Percentiles rank a stretch among this genome's conserved stretches.
Evolutionary conservation across 2,113 vertebrate species (phyloP).

Genomic region (Corythornis cristatus): DNA sequence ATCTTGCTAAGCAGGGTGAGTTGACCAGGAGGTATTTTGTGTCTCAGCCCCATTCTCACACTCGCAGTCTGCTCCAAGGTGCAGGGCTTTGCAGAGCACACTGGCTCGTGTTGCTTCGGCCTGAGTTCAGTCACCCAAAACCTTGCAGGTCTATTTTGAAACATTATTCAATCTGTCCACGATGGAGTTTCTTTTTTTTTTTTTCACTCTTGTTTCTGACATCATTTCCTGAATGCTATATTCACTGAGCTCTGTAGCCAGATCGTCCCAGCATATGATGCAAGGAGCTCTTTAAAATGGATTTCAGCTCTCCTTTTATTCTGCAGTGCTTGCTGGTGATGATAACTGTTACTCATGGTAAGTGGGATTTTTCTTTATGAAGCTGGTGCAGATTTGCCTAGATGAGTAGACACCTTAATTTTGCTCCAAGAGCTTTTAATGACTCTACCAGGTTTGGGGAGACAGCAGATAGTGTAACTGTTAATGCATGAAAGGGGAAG

Average conservation of each 20-base stretch:
- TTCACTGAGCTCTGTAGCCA: conserved; percentile 54
- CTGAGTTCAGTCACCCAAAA: conserved; percentile 57
- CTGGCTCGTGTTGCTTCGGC: conserved; percentile 2
- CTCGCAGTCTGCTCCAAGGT: not conserved
- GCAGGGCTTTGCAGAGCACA: not conserved
- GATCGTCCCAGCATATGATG: conserved; percentile 49
- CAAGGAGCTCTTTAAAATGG: conserved; percentile 69
- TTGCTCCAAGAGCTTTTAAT: conserved; percentile 5
- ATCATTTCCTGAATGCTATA: conserved; percentile 65
- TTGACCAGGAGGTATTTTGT: not conserved
- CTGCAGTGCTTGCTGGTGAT: conserved; percentile 55
- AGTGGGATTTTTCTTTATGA: conserved; percentile 57
- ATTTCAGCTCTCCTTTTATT: conserved; percentile 46
- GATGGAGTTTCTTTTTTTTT: conserved; percentile 38
- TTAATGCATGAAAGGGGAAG: conserved; percentile 35
- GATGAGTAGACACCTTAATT: conserved; percentile 10
- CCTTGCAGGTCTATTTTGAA: conserved; percentile 62
- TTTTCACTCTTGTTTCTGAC: conserved; percentile 61
- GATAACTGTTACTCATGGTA: conserved; percentile 61
- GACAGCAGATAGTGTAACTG: not conserved
- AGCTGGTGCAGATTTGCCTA: conserved; percentile 4
- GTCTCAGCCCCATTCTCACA: not conserved
- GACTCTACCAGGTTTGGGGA: not conserved
- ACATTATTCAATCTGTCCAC: conserved; percentile 57
- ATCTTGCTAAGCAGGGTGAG: not conserved